Base-by-base conservation (phyloP, 1,140 invertebrate genomes). In the Apis cerana region DNA sequence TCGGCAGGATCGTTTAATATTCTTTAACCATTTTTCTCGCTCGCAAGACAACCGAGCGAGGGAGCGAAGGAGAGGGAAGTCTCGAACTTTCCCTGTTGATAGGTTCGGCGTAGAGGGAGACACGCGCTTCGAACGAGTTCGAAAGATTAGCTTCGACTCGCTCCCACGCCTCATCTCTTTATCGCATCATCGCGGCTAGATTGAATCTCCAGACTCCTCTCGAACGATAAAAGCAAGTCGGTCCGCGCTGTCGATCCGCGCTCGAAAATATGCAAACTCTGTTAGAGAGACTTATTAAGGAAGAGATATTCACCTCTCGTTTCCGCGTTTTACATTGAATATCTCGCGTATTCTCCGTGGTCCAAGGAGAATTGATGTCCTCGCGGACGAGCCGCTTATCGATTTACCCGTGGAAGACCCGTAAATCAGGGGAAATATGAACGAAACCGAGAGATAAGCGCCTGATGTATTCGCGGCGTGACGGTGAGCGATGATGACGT, bases 161-260 rank as follows among this genome's bases (percentile, higher is more conserved):
- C 88, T 92, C 92, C 91, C 91, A 92, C 91, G 91, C 90, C 90
- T 91, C 86, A 59, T 88, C 85, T 88, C 84, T 86, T 83, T 91
- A 91, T 91, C 89, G 74, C 89, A 70, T 86, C 81, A 90, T 91
- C 91, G 88, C 80, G 75, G 72, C 33, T 43, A 90, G 87, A 91
- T 91, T 90, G 83, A 82, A 91, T 91, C 88, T 90, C 59, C 5
- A 83, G 74, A 62, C 65, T 74, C 71, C 72, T 80, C 61, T 17
- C 15, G 65, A 72, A 80, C 86, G 75, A 89, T 86, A 84, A 88
- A 90, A 87, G 58, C 77, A 68, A 65, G 33, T 43, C 68, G 75
- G 62, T 27, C n/a, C n/a, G 21, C 64, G 72, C 75, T 82, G 75
- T 74, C 77, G 81, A 85, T 85, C 80, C 64, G 67, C 75, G 61